Conservation (phyloP, 2,113 vertebrate genomes). For the Dasyprocta punctata region DNA sequence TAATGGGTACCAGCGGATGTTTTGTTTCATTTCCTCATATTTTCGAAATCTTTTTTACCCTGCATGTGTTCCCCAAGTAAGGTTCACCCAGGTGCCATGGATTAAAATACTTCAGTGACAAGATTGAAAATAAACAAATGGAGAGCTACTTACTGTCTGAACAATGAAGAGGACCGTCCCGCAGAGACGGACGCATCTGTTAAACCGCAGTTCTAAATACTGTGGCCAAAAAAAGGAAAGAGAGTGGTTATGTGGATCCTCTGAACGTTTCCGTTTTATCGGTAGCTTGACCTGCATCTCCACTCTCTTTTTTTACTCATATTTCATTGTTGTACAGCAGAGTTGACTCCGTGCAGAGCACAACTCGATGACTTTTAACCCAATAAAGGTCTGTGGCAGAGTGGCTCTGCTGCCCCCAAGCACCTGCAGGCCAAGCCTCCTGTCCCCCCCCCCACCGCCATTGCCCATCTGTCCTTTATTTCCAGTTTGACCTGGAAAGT, state of each 20-base stretch:
- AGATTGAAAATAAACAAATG: slow-evolving; percentile 13
- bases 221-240: slow-evolving; percentile 73
- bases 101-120: background rate
- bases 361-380: background rate
- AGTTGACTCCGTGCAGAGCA: background rate
- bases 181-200: slow-evolving; percentile 87
- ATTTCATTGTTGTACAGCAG: background rate
- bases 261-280: background rate
- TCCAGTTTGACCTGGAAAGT: background rate
- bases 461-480: background rate
- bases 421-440: background rate
- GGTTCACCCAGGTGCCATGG: background rate
- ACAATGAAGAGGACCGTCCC: slow-evolving; percentile 90
- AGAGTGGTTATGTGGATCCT: background rate
- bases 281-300: background rate
- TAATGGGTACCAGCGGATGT: background rate
- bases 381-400: background rate
- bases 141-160: slow-evolving; percentile 89
- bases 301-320: background rate
- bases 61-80: background rate
- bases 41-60: background rate
- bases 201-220: slow-evolving; percentile 94
- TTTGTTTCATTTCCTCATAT: slow-evolving; percentile 28
- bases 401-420: background rate
- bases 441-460: background rate